Conservation (phyloP, 2,113 vertebrate genomes). For the Cricetomys ansorgei region DNA sequence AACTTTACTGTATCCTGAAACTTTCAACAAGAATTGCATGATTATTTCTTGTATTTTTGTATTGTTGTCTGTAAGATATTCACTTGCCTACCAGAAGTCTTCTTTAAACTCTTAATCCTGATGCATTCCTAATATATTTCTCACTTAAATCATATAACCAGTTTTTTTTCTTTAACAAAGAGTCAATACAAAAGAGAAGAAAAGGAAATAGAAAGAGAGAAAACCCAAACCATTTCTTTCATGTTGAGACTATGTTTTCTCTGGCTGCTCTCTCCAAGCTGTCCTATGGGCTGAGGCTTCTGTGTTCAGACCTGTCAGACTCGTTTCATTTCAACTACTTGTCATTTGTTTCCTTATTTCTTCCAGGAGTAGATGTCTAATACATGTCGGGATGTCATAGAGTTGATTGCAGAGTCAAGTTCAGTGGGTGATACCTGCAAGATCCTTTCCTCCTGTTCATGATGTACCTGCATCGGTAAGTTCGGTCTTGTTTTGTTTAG, state of each 20-base stretch:
- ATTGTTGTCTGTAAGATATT: constrained; percentile 43
- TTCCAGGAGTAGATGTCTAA: constrained; percentile 52
- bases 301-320: constrained; percentile 80
- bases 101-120: constrained; percentile 70
- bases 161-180: constrained; percentile 68
- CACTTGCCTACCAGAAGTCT: constrained; percentile 29
- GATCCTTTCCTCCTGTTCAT: neutral
- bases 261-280: constrained; percentile 63
- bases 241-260: constrained; percentile 57
- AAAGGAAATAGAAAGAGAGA: neutral
- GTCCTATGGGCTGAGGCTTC: constrained; percentile 64
- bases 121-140: constrained; percentile 50
- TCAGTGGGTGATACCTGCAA: constrained; percentile 28
- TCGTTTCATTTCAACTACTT: constrained; percentile 78
- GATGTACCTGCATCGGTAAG: constrained; percentile 77
- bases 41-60: constrained; percentile 31
- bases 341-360: constrained; percentile 78
- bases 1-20: neutral
- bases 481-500: constrained; percentile 51
- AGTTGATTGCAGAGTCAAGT: constrained; percentile 60
- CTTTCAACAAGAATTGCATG: neutral
- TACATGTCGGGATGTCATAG: constrained; percentile 59
- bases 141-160: constrained; percentile 55
- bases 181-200: constrained; percentile 23
- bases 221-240: constrained; percentile 1